A percentile compares a stretch with the other conserved stretches of the same genome.
Conservation (phyloP, 23 tunicate species). For the Pegea sp. region DNA sequence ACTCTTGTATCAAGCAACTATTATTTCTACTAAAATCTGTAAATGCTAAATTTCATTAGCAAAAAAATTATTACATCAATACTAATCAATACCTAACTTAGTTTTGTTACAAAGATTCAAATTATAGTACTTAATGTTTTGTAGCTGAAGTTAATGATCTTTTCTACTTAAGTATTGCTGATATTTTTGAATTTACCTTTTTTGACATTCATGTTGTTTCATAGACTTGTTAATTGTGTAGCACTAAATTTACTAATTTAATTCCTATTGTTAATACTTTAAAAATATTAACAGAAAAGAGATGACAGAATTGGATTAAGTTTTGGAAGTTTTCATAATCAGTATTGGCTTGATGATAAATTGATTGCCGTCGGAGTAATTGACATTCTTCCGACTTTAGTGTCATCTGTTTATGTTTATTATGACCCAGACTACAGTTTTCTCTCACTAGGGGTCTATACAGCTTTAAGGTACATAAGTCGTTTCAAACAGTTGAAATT, state of each 20-base stretch:
- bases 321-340: constrained; percentile 57
- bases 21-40: too few relatives aligned
- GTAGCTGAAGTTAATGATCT: too few relatives aligned
- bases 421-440: constrained; percentile 88
- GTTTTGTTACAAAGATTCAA: too few relatives aligned
- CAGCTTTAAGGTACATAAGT: constrained; percentile 21
- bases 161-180: too few relatives aligned
- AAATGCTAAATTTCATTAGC: too few relatives aligned
- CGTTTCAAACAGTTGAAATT: background rate
- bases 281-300: constrained; percentile 2
- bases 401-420: constrained; percentile 80
- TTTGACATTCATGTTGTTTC: too few relatives aligned
- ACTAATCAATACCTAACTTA: too few relatives aligned
- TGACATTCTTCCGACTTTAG: constrained; percentile 47
- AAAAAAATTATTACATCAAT: too few relatives aligned
- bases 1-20: too few relatives aligned
- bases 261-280: background rate
- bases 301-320: constrained; percentile 22
- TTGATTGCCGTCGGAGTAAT: constrained; percentile 89
- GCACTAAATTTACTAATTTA: background rate
- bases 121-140: too few relatives aligned
- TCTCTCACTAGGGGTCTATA: constrained; percentile 60
- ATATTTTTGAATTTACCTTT: too few relatives aligned
- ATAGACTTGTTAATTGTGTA: too few relatives aligned
- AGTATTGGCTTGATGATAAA: constrained; percentile 80